Evolutionary conservation across 2,797 vertebrate genomes (phyloP), one percentile per base, ranked within the genome.

Genomic region (Kryptolebias ocellatus): DNA sequence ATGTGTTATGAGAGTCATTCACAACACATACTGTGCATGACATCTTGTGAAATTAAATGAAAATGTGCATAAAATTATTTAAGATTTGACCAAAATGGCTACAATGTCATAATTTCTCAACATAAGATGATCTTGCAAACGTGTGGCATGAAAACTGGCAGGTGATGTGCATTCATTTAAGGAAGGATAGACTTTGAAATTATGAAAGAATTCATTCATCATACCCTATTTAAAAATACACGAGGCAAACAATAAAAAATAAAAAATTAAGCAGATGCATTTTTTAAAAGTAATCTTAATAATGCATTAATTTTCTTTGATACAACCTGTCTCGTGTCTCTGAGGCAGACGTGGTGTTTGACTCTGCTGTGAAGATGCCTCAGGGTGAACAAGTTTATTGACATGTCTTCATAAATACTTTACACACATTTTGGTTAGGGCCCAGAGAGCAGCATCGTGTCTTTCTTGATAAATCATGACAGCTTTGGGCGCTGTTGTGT

Each of bases 391-490:
- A 31, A 51, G 45, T 17, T 17, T 68, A 71, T 62, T 54, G 74
- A 67, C 42, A 58, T 3, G 14, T 53, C 60, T 53, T 76, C 46
- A 77, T 53, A 64, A 79, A 77, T 79, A 8, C 53, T 84, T 74
- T 15, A 70, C n/a, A 10, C 16, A 7, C 8, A 0, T 29, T 60
- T 67, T 72, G 52, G 58, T 64, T 53, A 3, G 28, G 3, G 53
- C 67, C 55, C 54, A 68, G 24, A 60, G 42, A 57, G 52, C 44
- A 58, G 27, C 0, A 47, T 0, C 2, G 15, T 39, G 27, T 29
- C 2, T 45, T 45, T 51, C 18, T 39, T 24, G 8, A 51, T 17
- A 17, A 7, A 24, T 34, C 7, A 20, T 24, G 46, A 24, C 31
- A 37, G 18, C 29, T 49, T 49, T 28, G 8, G 2, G 20, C 24